Conservation (phyloP, 2,113 vertebrate species). For the Sula dactylatra region DNA sequence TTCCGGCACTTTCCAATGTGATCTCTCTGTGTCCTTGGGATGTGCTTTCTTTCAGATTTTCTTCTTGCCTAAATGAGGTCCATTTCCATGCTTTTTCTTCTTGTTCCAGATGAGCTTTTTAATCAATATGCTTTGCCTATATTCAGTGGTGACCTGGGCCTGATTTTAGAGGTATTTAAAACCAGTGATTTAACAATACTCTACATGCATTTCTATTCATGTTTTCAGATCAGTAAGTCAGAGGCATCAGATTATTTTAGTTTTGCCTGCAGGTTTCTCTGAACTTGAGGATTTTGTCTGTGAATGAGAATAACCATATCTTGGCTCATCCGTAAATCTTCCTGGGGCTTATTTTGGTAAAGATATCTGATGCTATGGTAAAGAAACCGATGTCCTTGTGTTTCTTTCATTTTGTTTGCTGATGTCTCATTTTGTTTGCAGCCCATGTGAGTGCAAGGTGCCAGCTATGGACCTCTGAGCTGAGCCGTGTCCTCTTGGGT, state of each 20-base stretch:
- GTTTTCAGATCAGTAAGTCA: background rate
- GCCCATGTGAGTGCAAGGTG: background rate
- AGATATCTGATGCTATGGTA: background rate
- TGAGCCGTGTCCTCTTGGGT: background rate
- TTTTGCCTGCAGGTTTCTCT: background rate
- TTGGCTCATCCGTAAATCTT: background rate
- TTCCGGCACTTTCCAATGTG: background rate
- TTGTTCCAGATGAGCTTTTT: background rate
- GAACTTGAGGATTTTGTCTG: background rate
- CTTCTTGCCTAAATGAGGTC: background rate
- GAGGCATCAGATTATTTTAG: background rate
- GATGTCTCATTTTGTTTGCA: background rate
- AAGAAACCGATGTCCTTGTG: background rate
- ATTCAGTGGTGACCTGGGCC: background rate
- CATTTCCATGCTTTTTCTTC: background rate
- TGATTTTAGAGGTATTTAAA: background rate
- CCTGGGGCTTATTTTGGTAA: background rate
- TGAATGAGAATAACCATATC: background rate
- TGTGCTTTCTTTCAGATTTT: background rate
- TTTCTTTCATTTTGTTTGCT: background rate
- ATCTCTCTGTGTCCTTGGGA: background rate
- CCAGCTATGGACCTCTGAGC: background rate
- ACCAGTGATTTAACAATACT: background rate
- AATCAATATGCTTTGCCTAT: background rate
- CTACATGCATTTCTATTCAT: background rate